Base-by-base conservation (phyloP, 2,113 vertebrate species). In the Jaculus jaculus region DNA sequence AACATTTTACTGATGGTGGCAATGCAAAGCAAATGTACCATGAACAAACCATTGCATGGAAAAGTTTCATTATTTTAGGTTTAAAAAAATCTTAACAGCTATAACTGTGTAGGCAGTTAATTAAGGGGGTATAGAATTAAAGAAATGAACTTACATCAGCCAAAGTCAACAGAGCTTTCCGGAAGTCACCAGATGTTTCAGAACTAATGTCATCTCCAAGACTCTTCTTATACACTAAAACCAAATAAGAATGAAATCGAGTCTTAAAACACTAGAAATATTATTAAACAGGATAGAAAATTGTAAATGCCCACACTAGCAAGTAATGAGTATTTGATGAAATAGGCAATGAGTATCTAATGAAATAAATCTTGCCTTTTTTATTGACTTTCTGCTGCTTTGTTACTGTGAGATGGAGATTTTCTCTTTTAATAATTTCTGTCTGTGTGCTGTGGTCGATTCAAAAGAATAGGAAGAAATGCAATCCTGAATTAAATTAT, bases 171-270 rank as follows among this genome's bases (percentile, higher is more conserved):
- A 99, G 95, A 11, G 98, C 98, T 93, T 98, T 98, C 82, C 96
- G 98, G 71, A 98, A 99, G 85, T 99, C 98, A 54, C 99, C 99
- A 51, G 98, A 98, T 13, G 99, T 98, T 90, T 99, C 99, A 0
- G 98, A 98, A 95, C 98, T 95, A 81, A 99, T 98, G 77, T 98
- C 98, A 16, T 98, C 93, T 84, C 94, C 96, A 87, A 99, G 78
- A 11, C 96, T 81, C 91, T 90, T 98, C 87, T 98, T 98, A 16
- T 98, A 99, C 84, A 98, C 99, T 84, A 94, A 93, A 97, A 96
- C 5, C 73, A 84, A 92, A 92, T 26, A 89, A 95, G 15, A 90
- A 93, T 34, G 32, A 60, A n/a, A 85, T 81, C 73, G 60, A 89
- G 30, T 23, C 24, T 60, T 90, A 63, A 86, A 26, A 58, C 87